Evolutionary conservation across 2,888 invertebrate species (phyloP).

Genomic region (Drosophila subsilvestris): DNA sequence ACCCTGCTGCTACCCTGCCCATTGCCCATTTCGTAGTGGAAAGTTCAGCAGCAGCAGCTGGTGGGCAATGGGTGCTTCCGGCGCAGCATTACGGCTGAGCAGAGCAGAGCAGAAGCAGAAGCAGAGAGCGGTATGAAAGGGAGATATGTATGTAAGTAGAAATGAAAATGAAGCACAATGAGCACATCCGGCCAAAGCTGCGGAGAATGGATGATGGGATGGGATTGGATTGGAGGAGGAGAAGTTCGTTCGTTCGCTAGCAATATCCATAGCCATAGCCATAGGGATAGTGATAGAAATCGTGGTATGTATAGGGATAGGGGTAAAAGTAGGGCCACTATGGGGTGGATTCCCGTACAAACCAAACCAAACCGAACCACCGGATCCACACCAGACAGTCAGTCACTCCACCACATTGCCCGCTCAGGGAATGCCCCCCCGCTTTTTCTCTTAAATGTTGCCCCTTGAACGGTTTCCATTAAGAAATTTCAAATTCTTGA

Average conservation of each 20-base stretch:
- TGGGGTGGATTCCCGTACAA: not conserved
- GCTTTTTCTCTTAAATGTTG: not conserved
- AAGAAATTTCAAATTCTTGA: conserved; percentile 67
- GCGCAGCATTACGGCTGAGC: conserved; percentile 41
- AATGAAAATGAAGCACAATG: conserved; percentile 68
- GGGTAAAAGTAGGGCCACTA: conserved; percentile 24
- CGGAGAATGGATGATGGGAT: conserved; percentile 15
- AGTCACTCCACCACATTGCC: not conserved
- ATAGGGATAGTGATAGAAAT: conserved; percentile 28
- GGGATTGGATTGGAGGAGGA: not conserved
- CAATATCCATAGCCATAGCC: not conserved
- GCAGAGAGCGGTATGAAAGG: not conserved
- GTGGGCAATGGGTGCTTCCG: conserved; percentile 62
- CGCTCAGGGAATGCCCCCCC: no score
- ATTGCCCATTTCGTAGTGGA: not conserved
- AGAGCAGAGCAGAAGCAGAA: not conserved
- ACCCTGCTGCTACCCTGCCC: not conserved
- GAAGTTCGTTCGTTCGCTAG: not conserved
- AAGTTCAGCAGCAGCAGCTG: conserved; percentile 35
- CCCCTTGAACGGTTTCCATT: conserved; percentile 22
- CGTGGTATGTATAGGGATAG: conserved; percentile 36
- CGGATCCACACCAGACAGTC: not conserved
- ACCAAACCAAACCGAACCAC: not conserved
- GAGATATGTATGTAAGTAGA: conserved; percentile 60
- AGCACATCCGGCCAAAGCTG: conserved; percentile 56